Evolutionary conservation across 2,888 invertebrate genomes (phyloP).

Genomic region (Himalopsyche kuldschensis): DNA sequence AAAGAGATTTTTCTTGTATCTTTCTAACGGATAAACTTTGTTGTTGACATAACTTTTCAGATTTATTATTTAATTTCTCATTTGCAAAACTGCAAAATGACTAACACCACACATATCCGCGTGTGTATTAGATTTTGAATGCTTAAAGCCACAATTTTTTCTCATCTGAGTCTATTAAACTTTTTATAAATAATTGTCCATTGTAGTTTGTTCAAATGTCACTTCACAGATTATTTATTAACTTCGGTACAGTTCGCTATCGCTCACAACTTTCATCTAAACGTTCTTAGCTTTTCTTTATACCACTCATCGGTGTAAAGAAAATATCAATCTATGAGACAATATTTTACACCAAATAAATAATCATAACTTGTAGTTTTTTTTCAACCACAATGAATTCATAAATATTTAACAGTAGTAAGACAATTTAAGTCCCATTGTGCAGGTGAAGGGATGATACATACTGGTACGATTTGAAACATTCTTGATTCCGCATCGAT

Average conservation of each 20-base stretch:
- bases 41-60: not conserved
- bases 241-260: not conserved
- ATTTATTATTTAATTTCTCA: not conserved
- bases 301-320: not conserved
- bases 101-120: slow-evolving; percentile 18
- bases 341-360: slow-evolving; percentile 3
- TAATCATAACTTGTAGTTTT: not conserved
- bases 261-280: not conserved
- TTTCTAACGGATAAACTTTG: not conserved
- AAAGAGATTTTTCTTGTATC: not conserved
- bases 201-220: not conserved
- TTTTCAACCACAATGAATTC: not conserved
- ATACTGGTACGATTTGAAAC: slow-evolving; percentile 73
- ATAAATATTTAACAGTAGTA: slow-evolving; percentile 69
- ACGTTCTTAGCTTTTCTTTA: not conserved
- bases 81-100: slow-evolving; percentile 6
- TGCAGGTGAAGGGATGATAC: slow-evolving; percentile 79
- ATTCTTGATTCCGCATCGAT: slow-evolving; percentile 79
- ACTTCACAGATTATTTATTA: not conserved
- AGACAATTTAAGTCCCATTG: slow-evolving; percentile 75
- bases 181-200: not conserved
- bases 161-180: not conserved
- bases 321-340: not conserved
- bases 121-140: not conserved
- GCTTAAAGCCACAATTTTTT: not conserved